Evolutionary conservation across 2,888 invertebrate species (phyloP), one percentile per base, ranked within the genome.

Genomic region (Troides aeacus): DNA sequence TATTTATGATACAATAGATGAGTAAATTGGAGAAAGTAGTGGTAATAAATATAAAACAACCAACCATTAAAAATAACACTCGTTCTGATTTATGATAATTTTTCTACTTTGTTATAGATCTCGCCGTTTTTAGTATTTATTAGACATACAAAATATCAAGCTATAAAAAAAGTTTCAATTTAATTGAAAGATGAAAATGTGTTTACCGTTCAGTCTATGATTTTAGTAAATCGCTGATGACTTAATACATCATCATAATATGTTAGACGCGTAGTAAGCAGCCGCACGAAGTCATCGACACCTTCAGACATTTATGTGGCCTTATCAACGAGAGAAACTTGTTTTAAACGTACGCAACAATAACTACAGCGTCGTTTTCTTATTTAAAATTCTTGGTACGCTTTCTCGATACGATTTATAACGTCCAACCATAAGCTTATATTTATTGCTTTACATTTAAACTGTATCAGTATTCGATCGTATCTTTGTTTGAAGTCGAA

Each of bases 291-390:
- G 86, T 86, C 87, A 87, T 85, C 79, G 86, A 83, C 86, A 83
- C 82, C 77, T 76, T 81, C 78, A 80, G 82, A 81, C 81, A 81
- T 83, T 81, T 82, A 79, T 81, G 82, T 79, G 79, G 80, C 79
- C 83, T 89, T 89, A 89, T 89, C 89, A 86, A 85, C 85, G 84
- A 88, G 86, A 88, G 85, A 87, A 89, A 88, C 89, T 85, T 82
- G 88, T 88, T 89, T 86, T 79, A 81, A 81, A 83, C 84, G 81
- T 76, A 81, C 81, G 77, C 76, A 81, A 81, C 83, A 84, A 84
- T 83, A 83, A 80, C 79, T 80, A 75, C 72, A 72, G 75, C 81
- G 81, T 75, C 74, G 77, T 77, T 81, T 82, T 79, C 81, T 83
- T 82, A 83, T 86, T 84, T 82, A 82, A 85, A 84, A 85, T 84